Conservation (phyloP, 2,113 vertebrate species). For the Thunnus maccoyii region DNA sequence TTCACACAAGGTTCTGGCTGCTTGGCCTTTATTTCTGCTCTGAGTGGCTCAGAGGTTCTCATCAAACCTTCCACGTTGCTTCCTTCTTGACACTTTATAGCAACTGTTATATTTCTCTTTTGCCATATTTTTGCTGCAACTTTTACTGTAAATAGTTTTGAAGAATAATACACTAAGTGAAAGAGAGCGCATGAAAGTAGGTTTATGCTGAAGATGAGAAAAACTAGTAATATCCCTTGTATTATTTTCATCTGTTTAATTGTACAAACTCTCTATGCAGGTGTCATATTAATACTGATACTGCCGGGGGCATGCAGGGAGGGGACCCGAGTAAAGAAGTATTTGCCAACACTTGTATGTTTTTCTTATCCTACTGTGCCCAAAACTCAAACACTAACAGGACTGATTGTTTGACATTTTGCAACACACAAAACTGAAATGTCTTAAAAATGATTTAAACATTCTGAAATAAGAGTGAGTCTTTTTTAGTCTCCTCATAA, state of each 20-base stretch:
- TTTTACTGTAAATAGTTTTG: neutral
- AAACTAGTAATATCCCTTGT: neutral
- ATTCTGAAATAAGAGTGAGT: neutral
- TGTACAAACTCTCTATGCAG: constrained; percentile 1
- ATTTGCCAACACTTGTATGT: too few species aligned
- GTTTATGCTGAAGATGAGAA: neutral
- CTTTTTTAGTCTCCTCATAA: neutral
- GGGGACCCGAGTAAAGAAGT: too few species aligned
- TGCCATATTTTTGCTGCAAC: neutral
- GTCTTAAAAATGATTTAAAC: neutral
- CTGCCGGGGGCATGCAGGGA: neutral
- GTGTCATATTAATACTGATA: neutral
- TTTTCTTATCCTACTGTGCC: neutral
- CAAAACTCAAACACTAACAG: neutral
- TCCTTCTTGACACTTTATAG: constrained; percentile 7
- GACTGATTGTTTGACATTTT: neutral
- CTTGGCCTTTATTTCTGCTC: constrained; percentile 35
- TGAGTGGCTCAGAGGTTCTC: constrained; percentile 31
- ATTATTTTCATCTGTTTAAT: neutral
- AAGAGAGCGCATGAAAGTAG: neutral
- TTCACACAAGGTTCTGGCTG: constrained; percentile 59
- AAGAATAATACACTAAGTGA: neutral
- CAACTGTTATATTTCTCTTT: neutral
- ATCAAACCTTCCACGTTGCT: constrained; percentile 36
- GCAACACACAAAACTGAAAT: neutral